phyloP scores from a whole-genome alignment of 2,888 invertebrate species.

The Hirtodrosophila alboralis region DNA sequence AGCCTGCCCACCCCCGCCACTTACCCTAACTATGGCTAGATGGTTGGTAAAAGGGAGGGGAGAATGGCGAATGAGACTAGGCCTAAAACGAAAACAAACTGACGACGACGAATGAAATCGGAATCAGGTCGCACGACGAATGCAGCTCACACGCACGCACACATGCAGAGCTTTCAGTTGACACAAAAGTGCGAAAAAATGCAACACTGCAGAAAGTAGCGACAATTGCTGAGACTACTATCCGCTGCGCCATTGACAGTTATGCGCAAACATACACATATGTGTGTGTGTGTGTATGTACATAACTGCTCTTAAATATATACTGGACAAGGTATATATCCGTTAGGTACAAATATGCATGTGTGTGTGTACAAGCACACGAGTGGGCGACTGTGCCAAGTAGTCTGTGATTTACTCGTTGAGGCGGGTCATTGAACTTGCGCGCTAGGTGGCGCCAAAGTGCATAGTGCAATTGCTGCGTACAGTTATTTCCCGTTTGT shows the following conservation, averaged over 20 bases:
- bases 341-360: constrained; percentile 1
- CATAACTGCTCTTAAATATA: constrained; percentile 4
- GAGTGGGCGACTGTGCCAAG: constrained; percentile 60
- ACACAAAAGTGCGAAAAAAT: constrained; percentile 57
- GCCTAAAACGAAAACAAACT: constrained; percentile 50
- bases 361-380: constrained; percentile 11
- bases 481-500: constrained; percentile 41
- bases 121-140: constrained; percentile 62
- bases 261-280: constrained; percentile 49
- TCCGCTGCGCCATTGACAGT: constrained; percentile 69
- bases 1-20: not conserved
- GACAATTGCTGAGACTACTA: constrained; percentile 11
- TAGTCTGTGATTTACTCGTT: constrained; percentile 75
- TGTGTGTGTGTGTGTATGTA: not conserved
- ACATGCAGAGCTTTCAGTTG: constrained; percentile 41
- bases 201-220: constrained; percentile 49
- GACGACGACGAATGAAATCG: constrained; percentile 56
- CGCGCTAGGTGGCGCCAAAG: constrained; percentile 71
- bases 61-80: constrained; percentile 39
- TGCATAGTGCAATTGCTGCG: constrained; percentile 56
- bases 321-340: constrained; percentile 1
- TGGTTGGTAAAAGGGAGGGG: too few relatives aligned
- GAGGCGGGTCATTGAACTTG: constrained; percentile 74
- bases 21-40: too few relatives aligned
- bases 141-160: constrained; percentile 42